Evolutionary conservation across 2,888 invertebrate species (phyloP).

Genomic region (Polietes domitor): DNA sequence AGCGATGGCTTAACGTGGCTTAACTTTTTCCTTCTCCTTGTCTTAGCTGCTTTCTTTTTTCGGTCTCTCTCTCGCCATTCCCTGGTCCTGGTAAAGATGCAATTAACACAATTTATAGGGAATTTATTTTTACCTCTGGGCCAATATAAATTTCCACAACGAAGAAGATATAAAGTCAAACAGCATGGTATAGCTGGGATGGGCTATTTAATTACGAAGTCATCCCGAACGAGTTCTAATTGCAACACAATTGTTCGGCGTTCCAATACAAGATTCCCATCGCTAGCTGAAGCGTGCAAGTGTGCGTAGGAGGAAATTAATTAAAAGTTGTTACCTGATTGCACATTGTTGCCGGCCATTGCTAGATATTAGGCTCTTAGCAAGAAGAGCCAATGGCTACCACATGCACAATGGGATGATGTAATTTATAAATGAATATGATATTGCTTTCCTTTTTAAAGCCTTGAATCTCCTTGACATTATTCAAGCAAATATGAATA

Average conservation of each 20-base stretch:
- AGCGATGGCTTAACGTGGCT: constrained; percentile 34
- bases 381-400: too few species aligned
- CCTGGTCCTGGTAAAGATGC: constrained; percentile 36
- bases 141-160: neutral
- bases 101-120: constrained; percentile 52
- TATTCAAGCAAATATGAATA: too few species aligned
- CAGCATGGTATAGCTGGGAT: neutral
- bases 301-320: neutral
- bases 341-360: neutral
- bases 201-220: neutral
- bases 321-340: neutral
- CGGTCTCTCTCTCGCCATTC: neutral
- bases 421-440: too few species aligned
- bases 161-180: neutral
- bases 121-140: constrained; percentile 35
- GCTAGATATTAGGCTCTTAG: too few species aligned
- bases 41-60: constrained; percentile 5
- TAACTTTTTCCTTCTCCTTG: constrained; percentile 12
- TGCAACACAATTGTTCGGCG: neutral
- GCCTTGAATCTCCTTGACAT: too few species aligned
- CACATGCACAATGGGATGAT: too few species aligned
- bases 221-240: neutral
- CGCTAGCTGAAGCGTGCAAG: too few species aligned
- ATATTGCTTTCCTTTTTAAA: too few species aligned
- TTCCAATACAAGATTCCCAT: neutral